phyloP scores from a whole-genome alignment of 2,888 invertebrate genomes.

The Portevinia maculata region DNA sequence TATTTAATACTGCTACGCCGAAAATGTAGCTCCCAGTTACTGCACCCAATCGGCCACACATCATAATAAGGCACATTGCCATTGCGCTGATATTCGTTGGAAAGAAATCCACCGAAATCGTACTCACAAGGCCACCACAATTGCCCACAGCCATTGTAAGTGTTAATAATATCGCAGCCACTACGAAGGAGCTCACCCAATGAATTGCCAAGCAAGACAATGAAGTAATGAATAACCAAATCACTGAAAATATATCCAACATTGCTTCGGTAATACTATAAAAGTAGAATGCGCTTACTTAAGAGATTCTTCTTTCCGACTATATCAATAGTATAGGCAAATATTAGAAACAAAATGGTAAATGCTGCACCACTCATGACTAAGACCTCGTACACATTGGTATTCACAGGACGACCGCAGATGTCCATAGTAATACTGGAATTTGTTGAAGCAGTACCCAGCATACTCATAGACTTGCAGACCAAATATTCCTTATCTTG shows the following conservation, averaged over 20 bases:
- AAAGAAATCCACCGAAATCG: constrained; percentile 85
- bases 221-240: constrained; percentile 84
- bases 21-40: constrained; percentile 80
- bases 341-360: constrained; percentile 86
- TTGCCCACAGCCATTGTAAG: constrained; percentile 85
- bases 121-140: constrained; percentile 85
- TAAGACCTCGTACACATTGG: constrained; percentile 86
- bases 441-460: constrained; percentile 3
- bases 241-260: constrained; percentile 20
- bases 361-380: constrained; percentile 87
- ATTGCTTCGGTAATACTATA: neutral
- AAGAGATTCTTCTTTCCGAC: constrained; percentile 85
- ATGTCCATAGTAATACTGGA: constrained; percentile 39
- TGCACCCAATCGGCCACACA: constrained; percentile 81
- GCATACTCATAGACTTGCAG: constrained; percentile 75
- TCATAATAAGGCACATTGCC: constrained; percentile 82
- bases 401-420: constrained; percentile 85
- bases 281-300: constrained; percentile 79
- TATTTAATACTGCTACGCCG: constrained; percentile 77
- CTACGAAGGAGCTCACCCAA: constrained; percentile 84
- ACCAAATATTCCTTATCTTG: constrained; percentile 80
- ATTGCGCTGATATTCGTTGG: constrained; percentile 84
- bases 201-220: constrained; percentile 85
- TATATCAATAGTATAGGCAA: constrained; percentile 85
- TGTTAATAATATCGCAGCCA: constrained; percentile 85